Base-by-base conservation (phyloP, 1,140 invertebrate species). In the Drosophila nigromelanica region DNA sequence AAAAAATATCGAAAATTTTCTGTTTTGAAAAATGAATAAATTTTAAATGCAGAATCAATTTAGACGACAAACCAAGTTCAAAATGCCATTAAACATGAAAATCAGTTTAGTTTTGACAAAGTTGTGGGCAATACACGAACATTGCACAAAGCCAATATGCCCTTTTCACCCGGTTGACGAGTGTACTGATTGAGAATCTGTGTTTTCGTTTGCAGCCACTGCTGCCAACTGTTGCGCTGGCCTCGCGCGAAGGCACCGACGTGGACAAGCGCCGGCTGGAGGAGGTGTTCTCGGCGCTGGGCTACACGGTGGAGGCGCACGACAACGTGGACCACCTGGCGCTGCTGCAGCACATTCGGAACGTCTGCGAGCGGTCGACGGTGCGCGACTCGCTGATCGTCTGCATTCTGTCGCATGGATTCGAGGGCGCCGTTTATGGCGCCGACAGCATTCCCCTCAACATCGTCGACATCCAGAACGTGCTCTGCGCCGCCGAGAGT, bases 371-470 rank as follows among this genome's bases (percentile, higher is more conserved):
- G 0, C 60, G 73, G 8, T 89, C 82, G 5, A n/a, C 66, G 0
- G 15, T 74, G 14, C 75, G 64, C 6, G 91, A 92, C 55, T 92
- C 91, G 0, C 27, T 92, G 5, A 80, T 92, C 51, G 77, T 92
- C 7, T 91, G 82, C 54, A 89, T 92, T 15, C 55, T 92, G 27
- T 90, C 89, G 14, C 91, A 92, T 47, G 91, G 91, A 0, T 77
- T 81, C 30, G 71, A 89, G 48, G 89, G 69, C 5, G 71, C 83
- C 5, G 80, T 92, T 24, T 92, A 91, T 35, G 90, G 85, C 1
- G 55, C 61, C 3, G 77, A 92, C 24, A 91, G 91, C 35, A 78
- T 92, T 12, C 73, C 91, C 1, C 35, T 92, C 18, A 62, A 70
- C 33, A 90, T 92, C 7, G 18, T 43, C 1, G 82, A 90, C 7